phyloP scores from a whole-genome alignment of 2,113 vertebrate species.

The Chlamydotis undulata region DNA sequence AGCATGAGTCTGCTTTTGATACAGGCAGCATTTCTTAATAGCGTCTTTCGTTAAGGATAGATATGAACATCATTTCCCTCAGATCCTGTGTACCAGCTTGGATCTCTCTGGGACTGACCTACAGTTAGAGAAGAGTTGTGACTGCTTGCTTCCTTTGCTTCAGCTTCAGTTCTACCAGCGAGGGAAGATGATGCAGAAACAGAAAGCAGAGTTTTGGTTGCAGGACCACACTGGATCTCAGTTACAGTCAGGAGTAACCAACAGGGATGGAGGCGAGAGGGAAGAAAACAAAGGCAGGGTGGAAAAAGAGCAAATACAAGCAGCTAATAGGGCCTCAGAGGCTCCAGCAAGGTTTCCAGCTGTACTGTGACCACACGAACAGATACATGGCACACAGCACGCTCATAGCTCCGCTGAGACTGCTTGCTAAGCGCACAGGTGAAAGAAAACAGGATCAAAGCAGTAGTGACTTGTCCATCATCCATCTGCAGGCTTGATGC shows the following conservation, averaged over 20 bases:
- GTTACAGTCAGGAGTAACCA: not conserved
- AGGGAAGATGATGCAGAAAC: not conserved
- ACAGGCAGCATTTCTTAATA: not conserved
- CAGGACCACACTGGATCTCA: not conserved
- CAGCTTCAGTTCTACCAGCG: not conserved
- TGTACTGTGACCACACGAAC: too few relatives aligned
- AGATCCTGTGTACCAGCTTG: not conserved
- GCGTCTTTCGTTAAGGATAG: not conserved
- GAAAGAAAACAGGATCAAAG: not conserved
- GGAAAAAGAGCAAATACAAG: not conserved
- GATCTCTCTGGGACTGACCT: not conserved
- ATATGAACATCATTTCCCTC: not conserved
- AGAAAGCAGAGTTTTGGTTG: not conserved
- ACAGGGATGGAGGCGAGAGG: not conserved
- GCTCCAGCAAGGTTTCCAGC: not conserved
- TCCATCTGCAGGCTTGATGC: not conserved
- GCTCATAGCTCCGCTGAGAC: not conserved
- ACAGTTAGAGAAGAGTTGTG: not conserved
- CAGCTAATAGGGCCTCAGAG: rapidly evolving
- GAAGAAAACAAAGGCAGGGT: not conserved
- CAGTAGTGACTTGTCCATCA: not conserved
- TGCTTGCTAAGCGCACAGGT: not conserved
- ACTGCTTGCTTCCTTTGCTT: not conserved
- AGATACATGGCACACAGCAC: not conserved
- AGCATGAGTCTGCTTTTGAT: not conserved